Conservation (phyloP, 2,113 vertebrate species). For the Ailuropoda melanoleuca region DNA sequence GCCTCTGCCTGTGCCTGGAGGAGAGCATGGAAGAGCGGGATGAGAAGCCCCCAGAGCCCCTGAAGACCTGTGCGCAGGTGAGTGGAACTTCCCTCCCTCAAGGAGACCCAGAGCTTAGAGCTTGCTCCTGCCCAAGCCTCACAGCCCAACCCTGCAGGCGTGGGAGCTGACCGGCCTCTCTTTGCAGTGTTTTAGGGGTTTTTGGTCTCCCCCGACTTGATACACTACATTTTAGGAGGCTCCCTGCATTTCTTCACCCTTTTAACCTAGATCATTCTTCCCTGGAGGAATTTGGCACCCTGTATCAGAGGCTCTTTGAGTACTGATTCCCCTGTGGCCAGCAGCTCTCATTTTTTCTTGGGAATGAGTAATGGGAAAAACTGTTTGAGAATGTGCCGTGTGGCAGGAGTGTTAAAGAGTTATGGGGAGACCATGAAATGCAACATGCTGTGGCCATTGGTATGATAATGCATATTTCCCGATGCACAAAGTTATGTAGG, state of each 20-base stretch:
- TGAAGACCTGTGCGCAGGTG: background rate
- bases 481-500: background rate
- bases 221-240: background rate
- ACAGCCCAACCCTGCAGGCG: background rate
- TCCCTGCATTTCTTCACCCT: background rate
- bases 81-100: background rate
- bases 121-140: background rate
- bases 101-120: background rate
- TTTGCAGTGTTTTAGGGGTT: background rate
- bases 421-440: background rate
- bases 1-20: background rate
- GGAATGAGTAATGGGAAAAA: background rate
- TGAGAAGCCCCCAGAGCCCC: constrained; percentile 5
- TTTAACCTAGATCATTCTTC: background rate
- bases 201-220: background rate
- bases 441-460: background rate
- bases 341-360: background rate
- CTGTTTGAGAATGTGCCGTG: background rate
- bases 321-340: background rate
- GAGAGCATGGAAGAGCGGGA: constrained; percentile 54
- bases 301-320: background rate
- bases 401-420: background rate
- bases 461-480: background rate
- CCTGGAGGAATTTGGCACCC: background rate
- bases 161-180: background rate